Base-by-base conservation (phyloP, 2,797 vertebrate genomes). In the Cetoscarus ocellatus region DNA sequence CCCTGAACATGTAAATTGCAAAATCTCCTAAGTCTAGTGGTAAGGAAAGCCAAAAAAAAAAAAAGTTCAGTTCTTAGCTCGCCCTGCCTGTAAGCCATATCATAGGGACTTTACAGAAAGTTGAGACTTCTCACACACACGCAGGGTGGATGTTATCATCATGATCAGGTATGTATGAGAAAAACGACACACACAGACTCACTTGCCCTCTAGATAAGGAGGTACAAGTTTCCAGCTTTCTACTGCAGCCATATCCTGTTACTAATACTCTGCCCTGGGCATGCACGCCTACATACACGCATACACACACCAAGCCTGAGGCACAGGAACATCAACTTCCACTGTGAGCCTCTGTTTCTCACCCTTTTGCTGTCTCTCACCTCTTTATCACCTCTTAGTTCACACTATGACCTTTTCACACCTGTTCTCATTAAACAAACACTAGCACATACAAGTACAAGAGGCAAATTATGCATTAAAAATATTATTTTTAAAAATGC, bases 161-260 rank as follows among this genome's bases (percentile, higher is more conserved):
- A 15, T 75, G 88, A 93, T 94, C 91, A 93, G 91, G 92, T 94
- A 94, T 93, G 91, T 91, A 93, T 93, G 91, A 92, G 94, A 93
- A 94, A 92, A 92, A 88, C 80, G 82, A 92, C 89, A 90, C 85
- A 92, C 90, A 92, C 79, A 87, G 79, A 88, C 91, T 93, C 85
- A 91, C 92, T 94, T 93, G 92, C 93, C 93, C 93, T 93, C 92
- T 90, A 95, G 94, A 95, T 94, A 95, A 95, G 93, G 93, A 95
- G 93, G 92, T 93, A 94, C 93, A 94, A 82, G 92, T 93, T 94
- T 95, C 92, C 86, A 93, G 89, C 82, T 92, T 93, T 94, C 86
- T 79, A 88, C 92, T 93, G 92, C 87, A 91, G 92, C 84, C 88
- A 60, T 95, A 96, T 98, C 96, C 90, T 94, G 90, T 98, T 98